These are phyloP conservation scores for Bucco capensis DNA, from an alignment of 2,113 vertebrate species.

Conservation along the genomic window DNA sequence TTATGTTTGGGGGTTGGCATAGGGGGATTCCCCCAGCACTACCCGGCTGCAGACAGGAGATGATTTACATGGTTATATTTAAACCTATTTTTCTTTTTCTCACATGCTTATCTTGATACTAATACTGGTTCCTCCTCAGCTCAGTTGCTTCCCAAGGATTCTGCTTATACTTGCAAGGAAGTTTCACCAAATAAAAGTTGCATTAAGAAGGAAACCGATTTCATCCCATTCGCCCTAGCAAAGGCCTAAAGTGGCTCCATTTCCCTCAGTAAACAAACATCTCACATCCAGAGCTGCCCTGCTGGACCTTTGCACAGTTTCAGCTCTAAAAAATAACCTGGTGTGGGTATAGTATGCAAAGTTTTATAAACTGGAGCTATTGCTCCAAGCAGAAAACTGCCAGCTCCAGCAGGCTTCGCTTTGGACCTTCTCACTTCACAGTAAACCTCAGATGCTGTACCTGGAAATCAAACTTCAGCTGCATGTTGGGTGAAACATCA, in stretches of 20 bases:
- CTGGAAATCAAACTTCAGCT: constrained; percentile 18
- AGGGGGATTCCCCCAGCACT: not conserved
- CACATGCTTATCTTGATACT: not conserved
- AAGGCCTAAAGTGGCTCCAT: not conserved
- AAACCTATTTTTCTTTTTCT: not conserved
- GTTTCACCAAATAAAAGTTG: not conserved
- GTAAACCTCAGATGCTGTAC: not conserved
- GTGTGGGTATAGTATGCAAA: not conserved
- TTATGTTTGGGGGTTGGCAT: not conserved
- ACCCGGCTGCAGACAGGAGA: not conserved
- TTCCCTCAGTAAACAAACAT: not conserved
- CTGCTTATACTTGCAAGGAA: not conserved
- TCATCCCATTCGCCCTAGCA: not conserved
- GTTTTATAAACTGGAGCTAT: not conserved
- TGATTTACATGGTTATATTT: not conserved
- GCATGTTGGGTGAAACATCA: not conserved
- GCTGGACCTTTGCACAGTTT: not conserved
- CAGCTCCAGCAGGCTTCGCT: constrained; percentile 11
- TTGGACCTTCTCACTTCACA: constrained; percentile 7
- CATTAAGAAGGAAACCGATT: not conserved
- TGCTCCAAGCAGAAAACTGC: not conserved
- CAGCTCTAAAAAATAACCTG: not conserved
- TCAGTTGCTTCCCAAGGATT: not conserved
- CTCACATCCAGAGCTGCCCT: not conserved
- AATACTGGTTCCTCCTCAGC: not conserved